Conservation (phyloP, 2,113 vertebrate genomes). For the Lophotis ruficrista region DNA sequence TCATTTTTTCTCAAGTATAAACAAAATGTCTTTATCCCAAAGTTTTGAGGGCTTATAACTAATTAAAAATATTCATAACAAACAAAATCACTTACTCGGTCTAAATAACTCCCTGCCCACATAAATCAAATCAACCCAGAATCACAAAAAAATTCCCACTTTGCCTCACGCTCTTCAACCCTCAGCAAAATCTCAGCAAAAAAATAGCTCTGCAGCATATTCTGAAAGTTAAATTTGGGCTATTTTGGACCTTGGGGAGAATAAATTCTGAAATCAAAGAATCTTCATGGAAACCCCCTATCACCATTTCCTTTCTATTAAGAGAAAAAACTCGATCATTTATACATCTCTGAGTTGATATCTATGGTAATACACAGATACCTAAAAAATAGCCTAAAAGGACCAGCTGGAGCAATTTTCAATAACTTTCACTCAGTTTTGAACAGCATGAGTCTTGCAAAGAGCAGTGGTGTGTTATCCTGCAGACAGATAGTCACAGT, state of each 20-base stretch:
- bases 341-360: slow-evolving; percentile 45
- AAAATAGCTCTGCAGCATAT: slow-evolving; percentile 56
- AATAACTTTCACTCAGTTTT: background rate
- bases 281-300: slow-evolving; percentile 58
- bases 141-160: slow-evolving; percentile 45
- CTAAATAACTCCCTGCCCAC: slow-evolving; percentile 58
- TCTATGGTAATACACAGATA: background rate
- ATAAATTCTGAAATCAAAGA: slow-evolving; percentile 69
- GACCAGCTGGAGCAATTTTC: background rate
- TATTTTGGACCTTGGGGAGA: slow-evolving; percentile 66
- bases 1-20: slow-evolving; percentile 38
- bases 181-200: slow-evolving; percentile 62
- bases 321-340: slow-evolving; percentile 12
- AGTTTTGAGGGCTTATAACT: slow-evolving; percentile 36
- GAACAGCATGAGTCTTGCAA: background rate
- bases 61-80: slow-evolving; percentile 58
- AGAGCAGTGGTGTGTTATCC: background rate
- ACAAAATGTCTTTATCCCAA: slow-evolving; percentile 27
- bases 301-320: slow-evolving; percentile 61
- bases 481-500: background rate
- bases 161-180: slow-evolving; percentile 48
- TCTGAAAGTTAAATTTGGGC: slow-evolving; percentile 64
- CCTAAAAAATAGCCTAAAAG: background rate
- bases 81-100: slow-evolving; percentile 54
- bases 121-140: slow-evolving; percentile 63